Base-by-base conservation (phyloP, 2,888 invertebrate species). In the Tetheella fluctuosa region DNA sequence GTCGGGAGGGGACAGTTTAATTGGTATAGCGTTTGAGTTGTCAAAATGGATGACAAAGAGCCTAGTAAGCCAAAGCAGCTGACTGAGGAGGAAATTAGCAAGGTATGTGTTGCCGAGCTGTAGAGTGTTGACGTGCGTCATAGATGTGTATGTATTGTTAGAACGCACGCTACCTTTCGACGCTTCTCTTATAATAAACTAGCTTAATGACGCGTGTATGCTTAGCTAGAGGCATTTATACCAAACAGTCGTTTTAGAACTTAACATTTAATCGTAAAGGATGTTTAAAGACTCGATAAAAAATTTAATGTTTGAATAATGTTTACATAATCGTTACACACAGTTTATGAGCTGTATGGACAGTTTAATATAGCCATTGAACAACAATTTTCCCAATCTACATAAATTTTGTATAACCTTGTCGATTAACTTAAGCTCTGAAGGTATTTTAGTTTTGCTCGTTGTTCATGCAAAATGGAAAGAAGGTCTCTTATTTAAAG, bases 51-150 rank as follows among this genome's bases (percentile, higher is more conserved):
- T 69, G 87, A 85, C 66, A 79, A 76, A 61, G 85, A 84, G 60
- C 69, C 76, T 60, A 74, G 73, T 59, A 83, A 86, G 65, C 77
- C 86, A 15, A 89, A 86, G 64, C 84, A 86, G 67, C 69, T 91
- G 69, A 90, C 90, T 30, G 92, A 92, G 69, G 92, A 92, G 74
- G 91, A 92, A 64, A 92, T 92, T 62, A 90, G 79, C 70, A 85
- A 86, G 89, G 91, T 90, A 77, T 71, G 89, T 87, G 58, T 60
- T 61, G 56, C 54, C 55, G 54, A 23, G 64, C 57, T 34, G 34
- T 13, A 2, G 34, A 13, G 42, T 58, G 42, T 57, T 15, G 52
- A 48, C 15, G 59, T 28, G 56, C 53, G 58, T 57, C 61, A 58
- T 28, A 54, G 48, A 23, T 48, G 48, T 48, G 20, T 20, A 48